phyloP scores from a whole-genome alignment of 37 sponge, comb jelly and placozoan genomes.

The Aplysina aerophoba region DNA sequence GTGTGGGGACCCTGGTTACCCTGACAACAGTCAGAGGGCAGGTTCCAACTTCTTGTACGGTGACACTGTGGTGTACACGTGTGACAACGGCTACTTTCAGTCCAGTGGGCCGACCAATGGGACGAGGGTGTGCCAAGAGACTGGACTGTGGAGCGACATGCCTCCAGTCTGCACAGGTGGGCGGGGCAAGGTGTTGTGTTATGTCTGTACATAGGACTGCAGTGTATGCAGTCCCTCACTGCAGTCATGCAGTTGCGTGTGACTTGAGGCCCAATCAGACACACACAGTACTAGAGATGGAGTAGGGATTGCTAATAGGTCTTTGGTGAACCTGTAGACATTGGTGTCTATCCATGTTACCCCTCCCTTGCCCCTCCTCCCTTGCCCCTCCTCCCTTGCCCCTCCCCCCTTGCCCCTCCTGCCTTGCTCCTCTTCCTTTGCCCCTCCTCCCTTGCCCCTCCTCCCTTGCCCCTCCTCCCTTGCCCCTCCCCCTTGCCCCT shows the following conservation, averaged over 20 bases:
- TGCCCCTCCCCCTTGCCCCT: neutral
- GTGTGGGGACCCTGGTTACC: slow-evolving; percentile 78
- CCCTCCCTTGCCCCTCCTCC: neutral
- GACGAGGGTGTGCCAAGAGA: slow-evolving; percentile 60
- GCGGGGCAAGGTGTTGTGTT: slow-evolving; percentile 4
- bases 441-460: neutral
- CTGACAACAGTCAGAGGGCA: slow-evolving; percentile 44
- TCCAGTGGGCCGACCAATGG: slow-evolving; percentile 63
- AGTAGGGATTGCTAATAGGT: neutral
- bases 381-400: neutral
- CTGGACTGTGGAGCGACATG: slow-evolving; percentile 76
- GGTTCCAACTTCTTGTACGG: slow-evolving; percentile 60
- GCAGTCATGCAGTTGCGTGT: no score
- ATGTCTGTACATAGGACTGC: no score
- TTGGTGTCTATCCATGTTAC: neutral
- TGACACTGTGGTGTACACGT: slow-evolving; percentile 56
- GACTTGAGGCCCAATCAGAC: no score
- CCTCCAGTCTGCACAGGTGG: slow-evolving; percentile 69
- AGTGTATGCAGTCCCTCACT: no score
- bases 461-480: neutral
- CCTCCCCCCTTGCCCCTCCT: neutral
- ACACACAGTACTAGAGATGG: neutral
- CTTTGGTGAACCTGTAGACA: no score
- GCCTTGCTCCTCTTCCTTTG: neutral
- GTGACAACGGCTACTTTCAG: slow-evolving; percentile 77